Evolutionary conservation across 2,888 invertebrate genomes (phyloP).

Genomic region (Ptychoptera albimana): DNA sequence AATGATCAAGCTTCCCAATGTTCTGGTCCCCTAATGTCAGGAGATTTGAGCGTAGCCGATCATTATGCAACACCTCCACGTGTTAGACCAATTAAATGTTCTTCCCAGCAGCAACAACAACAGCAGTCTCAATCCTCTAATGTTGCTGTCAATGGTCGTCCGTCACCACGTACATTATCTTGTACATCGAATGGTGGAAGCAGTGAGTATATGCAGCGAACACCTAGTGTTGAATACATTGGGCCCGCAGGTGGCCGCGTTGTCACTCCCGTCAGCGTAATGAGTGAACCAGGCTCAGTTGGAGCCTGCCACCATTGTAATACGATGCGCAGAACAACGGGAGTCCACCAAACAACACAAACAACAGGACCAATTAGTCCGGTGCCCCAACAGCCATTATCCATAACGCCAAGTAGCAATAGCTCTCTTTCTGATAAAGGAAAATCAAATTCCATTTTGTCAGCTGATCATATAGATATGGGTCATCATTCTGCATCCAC

Average conservation of each 20-base stretch:
- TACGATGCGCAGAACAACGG: constrained; percentile 27
- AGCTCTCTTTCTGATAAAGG: not conserved
- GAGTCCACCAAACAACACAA: constrained; percentile 31
- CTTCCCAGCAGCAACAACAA: constrained; percentile 3
- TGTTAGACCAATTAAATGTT: constrained; percentile 13
- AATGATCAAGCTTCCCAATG: constrained; percentile 11
- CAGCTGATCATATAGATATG: too few species aligned
- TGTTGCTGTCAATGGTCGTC: not conserved
- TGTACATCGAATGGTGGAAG: not conserved
- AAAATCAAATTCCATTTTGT: not conserved
- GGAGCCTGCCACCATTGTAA: constrained; percentile 29
- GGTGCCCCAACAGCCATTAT: constrained; percentile 17
- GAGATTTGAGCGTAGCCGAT: constrained; percentile 11
- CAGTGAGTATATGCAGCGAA: constrained; percentile 11
- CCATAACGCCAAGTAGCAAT: not conserved
- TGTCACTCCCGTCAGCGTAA: constrained; percentile 16
- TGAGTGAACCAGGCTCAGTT: constrained; percentile 13
- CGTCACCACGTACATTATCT: not conserved
- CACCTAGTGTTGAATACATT: constrained; percentile 17
- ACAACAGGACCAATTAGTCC: constrained; percentile 32
- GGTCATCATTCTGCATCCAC: not conserved
- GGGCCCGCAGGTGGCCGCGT: constrained; percentile 15
- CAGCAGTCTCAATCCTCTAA: not conserved
- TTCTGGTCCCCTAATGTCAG: constrained; percentile 1
- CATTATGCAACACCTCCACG: constrained; percentile 20